Evolutionary conservation across 2,797 vertebrate genomes (phyloP), one percentile per base, ranked within the genome.

Genomic region (Selene dorsalis): DNA sequence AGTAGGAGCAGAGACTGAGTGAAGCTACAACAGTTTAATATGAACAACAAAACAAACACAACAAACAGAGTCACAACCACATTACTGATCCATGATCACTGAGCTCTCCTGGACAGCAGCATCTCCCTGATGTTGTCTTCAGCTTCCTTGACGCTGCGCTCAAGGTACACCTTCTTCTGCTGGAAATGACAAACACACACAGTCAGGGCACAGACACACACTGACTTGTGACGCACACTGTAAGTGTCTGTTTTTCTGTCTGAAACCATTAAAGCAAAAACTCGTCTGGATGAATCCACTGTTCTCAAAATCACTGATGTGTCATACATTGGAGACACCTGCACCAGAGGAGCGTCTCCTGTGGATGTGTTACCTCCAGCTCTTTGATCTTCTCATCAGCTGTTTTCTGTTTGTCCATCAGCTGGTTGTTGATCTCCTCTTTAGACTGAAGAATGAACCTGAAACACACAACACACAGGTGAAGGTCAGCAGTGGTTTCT

Each of bases 71-170:
- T 55, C 26, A 26, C 24, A 17, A 18, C 5, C 6, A 55, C 24
- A 26, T 50, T 26, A 30, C 16, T 53, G 53, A 58, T 38, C 17
- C n/a, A 6, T 3, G 70, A 43, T 95, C 94, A 99, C 69, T 97
- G 97, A 0, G 96, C 94, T 86, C 97, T 95, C 70, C 97, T 93
- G 28, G 97, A 96, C 95, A 98, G 94, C 75, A 99, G 92, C 98
- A 98, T 99, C 86, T 98, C 98, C 86, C 98, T 92, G 87, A 99
- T 99, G 84, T 99, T 99, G 90, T 99, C 98, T 69, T 99, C 97
- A 0, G 98, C 97, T 61, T 99, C 97, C 84, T 98, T 99, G 69
- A 99, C 97, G 0, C 97, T 99, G 83, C 97, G 95, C 82, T 99
- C 98, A 87, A 99, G 95, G 87, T 99, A 99, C 0, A 96, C 94